Percentiles rank a stretch among this genome's conserved stretches.
Conservation (phyloP, 2,888 invertebrate genomes). For the Boloria euphrosyne region DNA sequence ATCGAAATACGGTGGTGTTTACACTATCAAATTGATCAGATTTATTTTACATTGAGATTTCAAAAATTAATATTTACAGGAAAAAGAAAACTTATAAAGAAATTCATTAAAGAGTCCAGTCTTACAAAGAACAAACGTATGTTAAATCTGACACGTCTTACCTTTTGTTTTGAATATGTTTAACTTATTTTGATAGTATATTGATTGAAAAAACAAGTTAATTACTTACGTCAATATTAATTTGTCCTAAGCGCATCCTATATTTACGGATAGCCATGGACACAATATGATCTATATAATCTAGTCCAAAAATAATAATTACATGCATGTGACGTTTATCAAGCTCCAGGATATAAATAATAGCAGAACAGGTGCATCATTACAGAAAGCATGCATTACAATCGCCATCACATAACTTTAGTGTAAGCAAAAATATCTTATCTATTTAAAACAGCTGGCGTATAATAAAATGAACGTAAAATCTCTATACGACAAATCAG, state of each 20-base stretch:
- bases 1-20: conserved; percentile 59
- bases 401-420: conserved; percentile 52
- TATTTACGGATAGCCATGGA: too few species aligned
- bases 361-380: conserved; percentile 61
- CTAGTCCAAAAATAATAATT: conserved; percentile 47
- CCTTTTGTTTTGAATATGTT: too few species aligned
- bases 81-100: neutral
- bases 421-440: conserved; percentile 39
- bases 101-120: neutral
- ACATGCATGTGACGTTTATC: conserved; percentile 46
- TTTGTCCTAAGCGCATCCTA: too few species aligned
- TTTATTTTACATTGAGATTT: neutral
- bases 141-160: too few species aligned
- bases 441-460: conserved; percentile 25
- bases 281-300: conserved; percentile 25
- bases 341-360: conserved; percentile 61
- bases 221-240: too few species aligned
- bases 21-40: conserved; percentile 38
- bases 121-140: neutral
- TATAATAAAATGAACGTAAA: conserved; percentile 29
- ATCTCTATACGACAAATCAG: conserved; percentile 38
- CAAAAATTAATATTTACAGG: neutral
- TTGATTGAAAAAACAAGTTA: too few species aligned
- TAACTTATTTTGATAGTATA: too few species aligned
- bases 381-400: conserved; percentile 55